phyloP scores from a whole-genome alignment of 2,797 vertebrate genomes.

The Syndactyla subalaris region DNA sequence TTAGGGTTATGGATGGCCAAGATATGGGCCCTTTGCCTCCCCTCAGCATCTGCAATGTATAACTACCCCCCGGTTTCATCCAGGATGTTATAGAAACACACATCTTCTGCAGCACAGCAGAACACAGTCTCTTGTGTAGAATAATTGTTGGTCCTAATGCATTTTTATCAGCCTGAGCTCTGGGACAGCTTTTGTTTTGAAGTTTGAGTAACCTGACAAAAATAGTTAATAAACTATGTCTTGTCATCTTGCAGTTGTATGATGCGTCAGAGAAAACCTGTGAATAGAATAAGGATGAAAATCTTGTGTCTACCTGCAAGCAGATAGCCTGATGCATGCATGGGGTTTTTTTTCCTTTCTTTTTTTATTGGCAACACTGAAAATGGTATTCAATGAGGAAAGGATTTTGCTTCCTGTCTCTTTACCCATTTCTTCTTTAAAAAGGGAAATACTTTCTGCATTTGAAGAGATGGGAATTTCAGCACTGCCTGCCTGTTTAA shows the following conservation, averaged over 20 bases:
- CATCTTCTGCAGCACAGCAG: not conserved
- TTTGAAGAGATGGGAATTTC: not conserved
- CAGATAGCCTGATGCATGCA: not conserved
- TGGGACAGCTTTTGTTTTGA: not conserved
- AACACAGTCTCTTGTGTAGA: not conserved
- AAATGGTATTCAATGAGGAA: not conserved
- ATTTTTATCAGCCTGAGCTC: not conserved
- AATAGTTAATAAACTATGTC: not conserved
- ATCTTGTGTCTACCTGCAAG: not conserved
- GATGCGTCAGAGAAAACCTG: not conserved
- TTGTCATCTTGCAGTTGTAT: not conserved
- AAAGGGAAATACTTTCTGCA: not conserved
- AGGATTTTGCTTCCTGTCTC: not conserved
- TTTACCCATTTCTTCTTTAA: not conserved
- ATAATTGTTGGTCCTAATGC: not conserved
- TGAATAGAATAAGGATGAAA: not conserved
- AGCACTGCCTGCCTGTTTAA: not conserved
- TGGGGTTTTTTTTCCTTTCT: accelerated
- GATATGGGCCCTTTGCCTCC: not conserved
- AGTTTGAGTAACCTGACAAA: not conserved
- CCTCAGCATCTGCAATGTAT: not conserved
- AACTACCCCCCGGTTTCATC: not conserved
- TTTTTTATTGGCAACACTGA: not conserved
- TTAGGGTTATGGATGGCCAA: not conserved
- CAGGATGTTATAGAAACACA: not conserved